Percentiles rank a stretch among this genome's conserved stretches.
phyloP scores from a whole-genome alignment of 1,140 invertebrate species.

The Caenorhabditis briggsae region DNA sequence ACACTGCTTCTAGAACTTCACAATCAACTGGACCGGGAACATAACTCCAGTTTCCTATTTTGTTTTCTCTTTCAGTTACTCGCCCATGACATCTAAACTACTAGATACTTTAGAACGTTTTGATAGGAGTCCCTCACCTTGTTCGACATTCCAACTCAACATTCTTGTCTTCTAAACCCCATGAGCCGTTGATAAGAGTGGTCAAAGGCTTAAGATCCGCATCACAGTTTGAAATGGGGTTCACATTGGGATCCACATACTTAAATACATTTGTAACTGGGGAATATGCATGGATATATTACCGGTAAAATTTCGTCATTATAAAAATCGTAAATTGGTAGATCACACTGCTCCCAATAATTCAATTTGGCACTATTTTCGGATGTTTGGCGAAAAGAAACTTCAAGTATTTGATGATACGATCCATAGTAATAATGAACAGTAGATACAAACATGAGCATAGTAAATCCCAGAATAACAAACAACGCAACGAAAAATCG shows the following conservation, averaged over 20 bases:
- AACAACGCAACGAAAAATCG: not conserved
- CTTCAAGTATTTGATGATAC: not conserved
- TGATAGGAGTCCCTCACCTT: not conserved
- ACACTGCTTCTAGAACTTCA: conserved; percentile 54
- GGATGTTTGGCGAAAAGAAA: too few relatives aligned
- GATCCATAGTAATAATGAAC: not conserved
- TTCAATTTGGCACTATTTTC: not conserved
- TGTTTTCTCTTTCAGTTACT: conserved; percentile 17
- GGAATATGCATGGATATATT: not conserved
- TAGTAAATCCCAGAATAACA: not conserved
- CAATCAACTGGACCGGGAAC: conserved; percentile 5
- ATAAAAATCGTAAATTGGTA: conserved; percentile 29
- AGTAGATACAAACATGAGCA: not conserved
- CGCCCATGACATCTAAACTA: conserved; percentile 30
- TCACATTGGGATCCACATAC: not conserved
- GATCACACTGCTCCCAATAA: conserved; percentile 30
- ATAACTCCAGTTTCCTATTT: conserved; percentile 18
- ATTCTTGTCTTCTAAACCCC: not conserved
- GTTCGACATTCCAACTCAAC: not conserved
- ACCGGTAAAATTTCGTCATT: conserved; percentile 32
- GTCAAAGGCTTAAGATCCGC: not conserved
- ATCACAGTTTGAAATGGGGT: conserved; percentile 10
- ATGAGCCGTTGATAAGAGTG: not conserved
- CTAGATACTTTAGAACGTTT: not conserved
- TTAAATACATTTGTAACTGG: not conserved